Conservation (phyloP, 1,140 invertebrate species). For the Drosophila obscura region DNA sequence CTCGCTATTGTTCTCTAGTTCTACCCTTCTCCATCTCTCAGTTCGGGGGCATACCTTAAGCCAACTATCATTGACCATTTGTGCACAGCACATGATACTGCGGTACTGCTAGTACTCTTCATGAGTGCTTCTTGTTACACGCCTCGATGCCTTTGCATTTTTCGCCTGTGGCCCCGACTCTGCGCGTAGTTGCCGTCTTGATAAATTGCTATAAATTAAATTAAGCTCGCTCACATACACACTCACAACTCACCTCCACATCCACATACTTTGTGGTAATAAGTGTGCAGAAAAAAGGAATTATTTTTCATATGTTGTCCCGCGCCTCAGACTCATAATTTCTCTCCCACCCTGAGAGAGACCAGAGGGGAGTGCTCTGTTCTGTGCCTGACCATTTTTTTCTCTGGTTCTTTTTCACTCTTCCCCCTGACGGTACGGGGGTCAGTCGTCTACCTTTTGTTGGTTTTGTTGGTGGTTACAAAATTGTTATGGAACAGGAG, state of each 20-base stretch:
- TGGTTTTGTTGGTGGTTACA: slow-evolving; percentile 72
- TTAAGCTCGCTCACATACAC: slow-evolving; percentile 58
- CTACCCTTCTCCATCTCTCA: neutral
- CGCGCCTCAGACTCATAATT: slow-evolving; percentile 57
- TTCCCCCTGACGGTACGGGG: slow-evolving; percentile 25
- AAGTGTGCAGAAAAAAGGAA: slow-evolving; percentile 62
- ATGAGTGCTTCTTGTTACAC: slow-evolving; percentile 57
- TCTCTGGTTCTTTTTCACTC: slow-evolving; percentile 7
- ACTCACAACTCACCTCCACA: slow-evolving; percentile 34
- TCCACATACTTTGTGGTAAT: slow-evolving; percentile 44
- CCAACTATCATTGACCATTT: slow-evolving; percentile 16
- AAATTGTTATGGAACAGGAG: slow-evolving; percentile 63
- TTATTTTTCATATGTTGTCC: slow-evolving; percentile 74
- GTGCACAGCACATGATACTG: neutral
- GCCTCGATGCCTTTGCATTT: slow-evolving; percentile 64
- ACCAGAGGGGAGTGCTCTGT: neutral
- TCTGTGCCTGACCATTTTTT: slow-evolving; percentile 54
- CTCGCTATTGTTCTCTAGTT: no score
- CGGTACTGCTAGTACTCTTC: slow-evolving; percentile 3
- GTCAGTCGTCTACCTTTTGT: slow-evolving; percentile 70
- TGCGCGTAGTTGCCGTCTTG: slow-evolving; percentile 40
- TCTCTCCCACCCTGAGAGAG: slow-evolving; percentile 30
- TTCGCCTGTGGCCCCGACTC: slow-evolving; percentile 1
- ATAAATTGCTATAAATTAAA: slow-evolving; percentile 79
- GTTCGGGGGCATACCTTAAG: neutral